phyloP scores from a whole-genome alignment of 2,113 vertebrate species.

The Vidua chalybeata region DNA sequence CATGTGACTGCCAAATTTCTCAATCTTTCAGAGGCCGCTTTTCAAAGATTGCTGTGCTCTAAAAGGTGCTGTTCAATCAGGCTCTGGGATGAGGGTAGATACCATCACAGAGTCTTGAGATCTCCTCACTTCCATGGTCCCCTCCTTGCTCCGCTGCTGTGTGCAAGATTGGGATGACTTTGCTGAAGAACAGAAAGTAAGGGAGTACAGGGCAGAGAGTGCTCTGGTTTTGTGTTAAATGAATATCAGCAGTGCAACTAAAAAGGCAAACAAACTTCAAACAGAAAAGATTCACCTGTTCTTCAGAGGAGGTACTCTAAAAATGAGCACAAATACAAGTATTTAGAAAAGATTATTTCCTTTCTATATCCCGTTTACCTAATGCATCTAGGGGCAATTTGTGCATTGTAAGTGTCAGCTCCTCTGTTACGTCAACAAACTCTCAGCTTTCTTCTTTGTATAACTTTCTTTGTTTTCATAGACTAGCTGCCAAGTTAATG shows the following conservation, averaged over 20 bases:
- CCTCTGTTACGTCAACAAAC: background rate
- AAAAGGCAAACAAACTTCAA: slow-evolving; percentile 31
- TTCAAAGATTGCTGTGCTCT: background rate
- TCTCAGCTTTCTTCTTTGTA: background rate
- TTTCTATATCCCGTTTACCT: slow-evolving; percentile 35
- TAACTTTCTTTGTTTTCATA: background rate
- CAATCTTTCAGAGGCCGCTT: background rate
- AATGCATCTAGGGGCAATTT: background rate
- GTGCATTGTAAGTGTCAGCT: background rate
- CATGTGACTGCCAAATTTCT: background rate
- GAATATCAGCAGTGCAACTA: background rate
- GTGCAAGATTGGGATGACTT: background rate
- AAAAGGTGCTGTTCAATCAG: background rate
- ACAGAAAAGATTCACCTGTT: slow-evolving; percentile 36
- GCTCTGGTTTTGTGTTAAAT: background rate
- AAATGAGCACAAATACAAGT: slow-evolving; percentile 9
- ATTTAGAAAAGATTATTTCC: slow-evolving; percentile 41
- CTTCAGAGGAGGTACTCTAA: slow-evolving; percentile 1
- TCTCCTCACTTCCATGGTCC: background rate
- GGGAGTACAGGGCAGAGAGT: background rate
- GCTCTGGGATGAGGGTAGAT: background rate
- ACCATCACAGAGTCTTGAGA: background rate
- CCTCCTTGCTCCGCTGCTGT: background rate
- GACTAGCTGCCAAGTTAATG: background rate
- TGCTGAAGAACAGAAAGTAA: background rate